Evolutionary conservation across 2,888 invertebrate genomes (phyloP), one percentile per base, ranked within the genome.

Genomic region (Acronicta aceris): DNA sequence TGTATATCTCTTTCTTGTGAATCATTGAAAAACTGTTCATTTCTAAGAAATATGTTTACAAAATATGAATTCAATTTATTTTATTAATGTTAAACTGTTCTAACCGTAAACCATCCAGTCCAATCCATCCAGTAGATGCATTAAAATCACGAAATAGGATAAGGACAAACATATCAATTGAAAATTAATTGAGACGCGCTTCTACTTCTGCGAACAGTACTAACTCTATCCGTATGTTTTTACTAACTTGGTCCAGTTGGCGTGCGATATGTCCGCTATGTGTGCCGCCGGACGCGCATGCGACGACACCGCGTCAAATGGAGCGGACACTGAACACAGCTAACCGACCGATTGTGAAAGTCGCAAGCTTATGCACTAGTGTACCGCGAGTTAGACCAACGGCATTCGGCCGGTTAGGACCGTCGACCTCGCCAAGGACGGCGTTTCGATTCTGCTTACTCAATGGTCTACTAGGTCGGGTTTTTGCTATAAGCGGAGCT

Each of bases 211-310:
- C 74, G 77, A 74, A 78, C 65, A 53, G 79, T 79, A 81, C 82
- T 70, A 64, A 74, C 76, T 81, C 79, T 75, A 83, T 85, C 83
- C 92, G 90, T 90, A 81, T 87, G 90, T 93, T 93, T 93, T 93
- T 94, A 84, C 89, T 78, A 81, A 81, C 81, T 74, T 88, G 92
- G 87, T 91, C 93, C 85, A 92, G 88, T 92, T 91, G 88, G 74
- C 71, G 94, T 94, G 94, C 93, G 87, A 93, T 94, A 94, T 93
- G 94, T 88, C 71, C 77, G 92, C 89, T 92, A 94, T 94, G 91
- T 93, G 83, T 91, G 94, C 87, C 90, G 88, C 90, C 94, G 94
- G 94, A 94, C 91, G 90, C 88, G 84, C 86, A 82, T 82, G 84
- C 85, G 80, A 64, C 76, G 76, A 86, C 82, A 82, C 82, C 81